These are phyloP conservation scores for Drosophila gunungcola DNA, from an alignment of 1,140 invertebrate genomes.

Conservation along the genomic window DNA sequence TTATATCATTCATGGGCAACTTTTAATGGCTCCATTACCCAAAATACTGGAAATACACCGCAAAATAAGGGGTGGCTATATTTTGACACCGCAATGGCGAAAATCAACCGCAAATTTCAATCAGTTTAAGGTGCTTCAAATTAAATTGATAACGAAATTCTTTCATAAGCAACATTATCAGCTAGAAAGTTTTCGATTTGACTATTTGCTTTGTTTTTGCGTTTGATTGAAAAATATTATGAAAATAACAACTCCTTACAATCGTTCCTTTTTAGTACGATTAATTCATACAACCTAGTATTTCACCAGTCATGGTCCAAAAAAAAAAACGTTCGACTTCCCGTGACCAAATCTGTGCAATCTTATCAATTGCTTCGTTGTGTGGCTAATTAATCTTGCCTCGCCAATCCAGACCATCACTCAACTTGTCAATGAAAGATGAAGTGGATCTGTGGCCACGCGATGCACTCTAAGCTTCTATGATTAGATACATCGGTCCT, in stretches of 20 bases:
- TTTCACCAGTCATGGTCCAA: slow-evolving; percentile 4
- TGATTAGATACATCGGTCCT: slow-evolving; percentile 53
- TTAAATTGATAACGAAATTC: slow-evolving; percentile 16
- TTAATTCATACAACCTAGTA: slow-evolving; percentile 1
- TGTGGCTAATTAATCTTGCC: slow-evolving; percentile 42
- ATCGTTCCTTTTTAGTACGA: not conserved
- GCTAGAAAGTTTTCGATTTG: not conserved
- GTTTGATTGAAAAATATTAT: not conserved
- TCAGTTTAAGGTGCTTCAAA: slow-evolving; percentile 6
- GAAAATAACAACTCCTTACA: not conserved
- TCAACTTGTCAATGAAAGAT: slow-evolving; percentile 40
- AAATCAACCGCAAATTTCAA: slow-evolving; percentile 31
- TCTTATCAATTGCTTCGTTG: slow-evolving; percentile 24
- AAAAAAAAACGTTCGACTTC: not conserved
- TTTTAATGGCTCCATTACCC: slow-evolving; percentile 19
- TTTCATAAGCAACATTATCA: slow-evolving; percentile 43
- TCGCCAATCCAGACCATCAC: slow-evolving; percentile 23
- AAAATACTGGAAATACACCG: slow-evolving; percentile 10
- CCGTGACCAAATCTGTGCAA: not conserved
- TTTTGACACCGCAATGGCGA: slow-evolving; percentile 6
- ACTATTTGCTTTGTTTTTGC: not conserved
- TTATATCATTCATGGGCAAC: not conserved
- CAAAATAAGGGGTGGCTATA: slow-evolving; percentile 15
- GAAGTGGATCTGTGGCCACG: slow-evolving; percentile 35
- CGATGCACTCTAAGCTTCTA: slow-evolving; percentile 26